phyloP scores from a whole-genome alignment of 2,888 invertebrate species.

The Microctonus brassicae region DNA sequence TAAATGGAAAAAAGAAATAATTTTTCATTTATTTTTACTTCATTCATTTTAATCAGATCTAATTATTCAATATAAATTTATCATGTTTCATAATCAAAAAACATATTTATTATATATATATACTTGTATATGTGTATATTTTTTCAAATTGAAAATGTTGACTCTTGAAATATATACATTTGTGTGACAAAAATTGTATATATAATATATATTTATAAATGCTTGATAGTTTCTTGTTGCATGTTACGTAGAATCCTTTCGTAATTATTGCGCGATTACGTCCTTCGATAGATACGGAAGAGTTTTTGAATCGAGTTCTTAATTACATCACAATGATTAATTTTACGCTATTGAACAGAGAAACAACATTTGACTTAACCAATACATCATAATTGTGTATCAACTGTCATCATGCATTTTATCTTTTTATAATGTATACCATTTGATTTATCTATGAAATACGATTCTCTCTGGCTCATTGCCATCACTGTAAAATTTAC shows the following conservation, averaged over 20 bases:
- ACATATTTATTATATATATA: neutral
- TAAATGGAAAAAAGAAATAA: neutral
- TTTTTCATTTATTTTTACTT: neutral
- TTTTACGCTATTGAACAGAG: neutral
- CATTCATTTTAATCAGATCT: neutral
- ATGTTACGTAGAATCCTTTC: conserved; percentile 45
- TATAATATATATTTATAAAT: conserved; percentile 4
- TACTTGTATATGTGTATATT: too few species aligned
- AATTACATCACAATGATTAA: neutral
- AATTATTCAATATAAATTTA: neutral
- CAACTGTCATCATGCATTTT: neutral
- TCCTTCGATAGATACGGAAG: conserved; percentile 20
- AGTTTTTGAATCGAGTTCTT: conserved; percentile 7
- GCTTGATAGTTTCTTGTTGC: conserved; percentile 31
- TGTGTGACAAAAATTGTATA: neutral
- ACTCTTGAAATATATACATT: neutral
- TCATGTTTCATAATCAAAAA: neutral
- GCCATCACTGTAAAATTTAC: neutral
- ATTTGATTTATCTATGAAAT: neutral
- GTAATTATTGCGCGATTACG: conserved; percentile 39
- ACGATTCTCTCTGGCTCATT: neutral
- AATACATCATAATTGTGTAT: neutral
- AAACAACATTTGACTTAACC: neutral
- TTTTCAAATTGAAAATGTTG: neutral
- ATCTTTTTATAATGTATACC: neutral